Percentiles rank a stretch among this genome's conserved stretches.
These are phyloP conservation scores for Micronycteris hirsuta DNA, from an alignment of 2,113 vertebrate genomes.

Conservation along the genomic window DNA sequence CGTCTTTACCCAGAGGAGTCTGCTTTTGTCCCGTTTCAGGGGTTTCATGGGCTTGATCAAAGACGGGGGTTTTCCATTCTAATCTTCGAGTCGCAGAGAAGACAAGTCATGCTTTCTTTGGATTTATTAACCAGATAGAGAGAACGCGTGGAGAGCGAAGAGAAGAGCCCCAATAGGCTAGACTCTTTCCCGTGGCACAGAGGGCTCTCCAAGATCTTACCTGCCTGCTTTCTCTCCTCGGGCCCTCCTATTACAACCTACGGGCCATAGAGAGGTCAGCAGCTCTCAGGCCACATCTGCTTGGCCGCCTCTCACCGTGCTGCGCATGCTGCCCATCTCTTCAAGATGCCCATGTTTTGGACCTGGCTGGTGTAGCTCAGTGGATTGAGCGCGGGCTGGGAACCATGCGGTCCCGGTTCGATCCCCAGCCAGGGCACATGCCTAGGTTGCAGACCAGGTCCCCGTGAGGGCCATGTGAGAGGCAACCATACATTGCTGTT, in stretches of 20 bases:
- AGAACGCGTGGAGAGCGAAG: not conserved
- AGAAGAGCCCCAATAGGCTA: not conserved
- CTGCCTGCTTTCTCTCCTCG: not conserved
- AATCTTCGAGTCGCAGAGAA: not conserved
- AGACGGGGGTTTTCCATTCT: not conserved
- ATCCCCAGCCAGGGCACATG: no score
- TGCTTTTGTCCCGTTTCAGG: not conserved
- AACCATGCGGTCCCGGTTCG: no score
- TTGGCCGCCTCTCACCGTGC: not conserved
- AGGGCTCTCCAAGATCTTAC: not conserved
- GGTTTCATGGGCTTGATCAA: not conserved
- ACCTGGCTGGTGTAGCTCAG: no score
- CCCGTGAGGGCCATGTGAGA: no score
- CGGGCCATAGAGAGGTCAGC: not conserved
- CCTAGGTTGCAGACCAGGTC: no score
- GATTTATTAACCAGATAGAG: not conserved
- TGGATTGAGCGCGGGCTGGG: no score
- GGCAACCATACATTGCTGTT: no score
- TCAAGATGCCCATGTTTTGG: not conserved
- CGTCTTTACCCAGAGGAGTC: not conserved
- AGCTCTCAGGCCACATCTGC: not conserved
- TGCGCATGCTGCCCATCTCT: not conserved
- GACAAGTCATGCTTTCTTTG: not conserved
- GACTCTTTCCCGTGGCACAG: not conserved
- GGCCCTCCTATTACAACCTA: not conserved